phyloP scores from a whole-genome alignment of 2,888 invertebrate genomes.

The Melanostoma mellinum region DNA sequence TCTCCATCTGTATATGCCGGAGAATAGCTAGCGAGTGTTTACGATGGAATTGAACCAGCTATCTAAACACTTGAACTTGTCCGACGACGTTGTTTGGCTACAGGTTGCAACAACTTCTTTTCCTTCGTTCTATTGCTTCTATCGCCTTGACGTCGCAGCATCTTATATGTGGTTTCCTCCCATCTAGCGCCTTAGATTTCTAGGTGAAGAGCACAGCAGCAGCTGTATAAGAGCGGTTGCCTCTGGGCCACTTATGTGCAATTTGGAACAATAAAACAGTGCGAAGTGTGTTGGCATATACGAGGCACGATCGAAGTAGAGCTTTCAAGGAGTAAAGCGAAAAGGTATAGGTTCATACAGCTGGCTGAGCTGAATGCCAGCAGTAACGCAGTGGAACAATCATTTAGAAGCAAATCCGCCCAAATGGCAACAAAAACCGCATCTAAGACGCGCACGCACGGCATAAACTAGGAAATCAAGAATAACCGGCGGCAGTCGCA shows the following conservation, averaged over 20 bases:
- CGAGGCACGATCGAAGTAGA: not conserved
- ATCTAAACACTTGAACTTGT: constrained; percentile 65
- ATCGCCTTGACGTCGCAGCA: constrained; percentile 27
- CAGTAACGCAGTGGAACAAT: constrained; percentile 41
- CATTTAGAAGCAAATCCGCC: constrained; percentile 64
- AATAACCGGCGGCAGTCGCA: constrained; percentile 54
- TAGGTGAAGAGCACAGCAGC: constrained; percentile 45
- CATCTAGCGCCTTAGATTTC: constrained; percentile 45
- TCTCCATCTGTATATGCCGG: constrained; percentile 13
- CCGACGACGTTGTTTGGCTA: constrained; percentile 61
- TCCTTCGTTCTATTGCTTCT: not conserved
- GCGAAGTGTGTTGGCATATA: constrained; percentile 61
- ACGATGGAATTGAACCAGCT: constrained; percentile 51
- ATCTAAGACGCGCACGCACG: constrained; percentile 19
- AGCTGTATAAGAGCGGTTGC: constrained; percentile 35
- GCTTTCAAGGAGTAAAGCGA: not conserved
- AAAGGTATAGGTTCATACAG: constrained; percentile 3
- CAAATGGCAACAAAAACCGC: constrained; percentile 50
- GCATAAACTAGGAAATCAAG: constrained; percentile 60
- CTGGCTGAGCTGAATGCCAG: constrained; percentile 1
- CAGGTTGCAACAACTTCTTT: constrained; percentile 63
- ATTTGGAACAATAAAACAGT: constrained; percentile 73
- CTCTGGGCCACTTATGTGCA: constrained; percentile 60
- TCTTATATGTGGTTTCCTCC: constrained; percentile 25
- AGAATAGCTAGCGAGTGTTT: constrained; percentile 15